Base-by-base conservation (phyloP, 2,888 invertebrate genomes). In the Trissoscelio sp. region DNA sequence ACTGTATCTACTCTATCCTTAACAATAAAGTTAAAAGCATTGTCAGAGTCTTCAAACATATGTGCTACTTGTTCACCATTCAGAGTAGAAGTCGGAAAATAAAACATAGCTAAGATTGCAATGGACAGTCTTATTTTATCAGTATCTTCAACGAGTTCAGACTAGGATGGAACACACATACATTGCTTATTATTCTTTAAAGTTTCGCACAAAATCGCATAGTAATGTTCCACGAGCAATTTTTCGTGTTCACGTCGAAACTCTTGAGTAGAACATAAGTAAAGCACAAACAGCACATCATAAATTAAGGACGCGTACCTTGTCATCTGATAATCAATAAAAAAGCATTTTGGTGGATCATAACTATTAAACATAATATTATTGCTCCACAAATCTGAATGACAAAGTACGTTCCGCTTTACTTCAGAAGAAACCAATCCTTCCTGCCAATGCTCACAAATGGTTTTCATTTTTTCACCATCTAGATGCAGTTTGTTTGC, bases 291-390 rank as follows among this genome's bases (percentile, higher is more conserved):
- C 9, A 79, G n/a, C 1, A 83, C 51, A 14, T 85, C 83, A 1
- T 77, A 31, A 0, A 60, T 58, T 14, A 78, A 12, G 9, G 83
- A 78, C 28, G 64, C 16, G 39, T 94, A 95, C 28, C 94, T 92
- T 0, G 93, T 91, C 48, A 95, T 92, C 90, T 96, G 96, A 86
- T 94, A 96, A 89, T 96, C 96, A 0, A 96, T 93, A 11, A 96
- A 87, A 34, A 94, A 87, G 83, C 95, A 94, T 24, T 94, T 92
- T 2, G 93, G 91, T 0, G 94, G 93, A 37, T 87, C 88, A 0
- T 91, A 89, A 22, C 91, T 85, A n/a, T 89, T 87, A 70, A 94
- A 94, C 91, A 94, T 92, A 6, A 94, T 90, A n/a, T n/a, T n/a
- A n/a, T n/a, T n/a, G n/a, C n/a, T n/a, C n/a, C n/a, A n/a, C n/a